Evolutionary conservation across 2,888 invertebrate species (phyloP), one percentile per base, ranked within the genome.

Genomic region (Halocaridina rubra): DNA sequence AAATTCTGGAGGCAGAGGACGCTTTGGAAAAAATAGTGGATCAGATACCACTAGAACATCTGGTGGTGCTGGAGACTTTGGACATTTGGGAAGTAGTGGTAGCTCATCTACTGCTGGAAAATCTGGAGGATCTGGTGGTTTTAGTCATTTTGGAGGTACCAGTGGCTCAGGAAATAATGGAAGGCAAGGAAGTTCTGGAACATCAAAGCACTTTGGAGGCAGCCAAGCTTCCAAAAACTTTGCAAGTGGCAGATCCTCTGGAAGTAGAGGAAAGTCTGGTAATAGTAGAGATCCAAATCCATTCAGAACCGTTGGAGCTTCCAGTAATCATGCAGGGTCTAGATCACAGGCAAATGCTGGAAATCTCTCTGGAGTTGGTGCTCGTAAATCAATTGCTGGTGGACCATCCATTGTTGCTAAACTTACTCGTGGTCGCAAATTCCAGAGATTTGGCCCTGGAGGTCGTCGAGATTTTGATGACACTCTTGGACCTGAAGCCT

Each of bases 391-490:
- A 5, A 27, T 84, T 4, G 57, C 71, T n/a, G 81, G 80, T 0
- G 80, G 82, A 5, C 84, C 87, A 2, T 84, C 88, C 1, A 71
- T 88, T 10, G 81, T 88, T n/a, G 75, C 82, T 33, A 88, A 88
- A 39, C 76, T 88, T 19, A 74, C 77, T 32, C 30, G 84, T 33
- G 77, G 64, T 4, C 69, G 74, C 46, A 82, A 74, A 33, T 93
- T 93, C 88, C 93, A 94, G 89, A 92, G 93, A 13, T 94, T 93
- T 88, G 94, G 94, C 19, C 93, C 93, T 0, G 93, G 93, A n/a
- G 94, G 93, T 29, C 92, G 92, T 90, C 92, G 94, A 88, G 92
- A 93, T 88, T 91, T 93, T 86, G 92, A 93, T 72, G 93, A 93
- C 89, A 93, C 92, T 1, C 90, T 94, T 13, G 92, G 91, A 2